These are phyloP conservation scores for Metopolophium dirhodum DNA, from an alignment of 1,140 invertebrate species.

Conservation along the genomic window DNA sequence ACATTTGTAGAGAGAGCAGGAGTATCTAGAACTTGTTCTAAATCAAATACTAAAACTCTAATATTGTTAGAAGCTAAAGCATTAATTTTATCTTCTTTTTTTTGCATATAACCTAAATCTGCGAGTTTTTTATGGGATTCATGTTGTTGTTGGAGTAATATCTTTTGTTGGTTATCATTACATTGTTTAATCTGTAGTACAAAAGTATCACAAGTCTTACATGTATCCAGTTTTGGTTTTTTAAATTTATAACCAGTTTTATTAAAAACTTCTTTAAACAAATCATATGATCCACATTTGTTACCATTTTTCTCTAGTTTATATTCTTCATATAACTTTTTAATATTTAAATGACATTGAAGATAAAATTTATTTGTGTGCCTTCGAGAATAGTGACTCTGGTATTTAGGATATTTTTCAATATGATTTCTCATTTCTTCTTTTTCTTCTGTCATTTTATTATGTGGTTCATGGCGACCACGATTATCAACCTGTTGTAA, in stretches of 20 bases:
- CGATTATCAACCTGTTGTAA: too few species aligned
- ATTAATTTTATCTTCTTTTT: conserved; percentile 1
- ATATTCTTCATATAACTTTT: conserved; percentile 42
- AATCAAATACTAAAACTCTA: conserved; percentile 54
- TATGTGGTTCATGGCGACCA: too few species aligned
- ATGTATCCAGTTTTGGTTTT: too few species aligned
- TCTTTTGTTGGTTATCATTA: too few species aligned
- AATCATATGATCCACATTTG: not conserved
- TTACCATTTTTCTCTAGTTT: not conserved
- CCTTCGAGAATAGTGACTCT: too few species aligned
- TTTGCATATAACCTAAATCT: not conserved
- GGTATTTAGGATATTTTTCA: too few species aligned
- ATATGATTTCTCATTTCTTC: too few species aligned
- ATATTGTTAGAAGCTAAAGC: not conserved
- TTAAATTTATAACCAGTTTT: conserved; percentile 30
- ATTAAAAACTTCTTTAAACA: conserved; percentile 20
- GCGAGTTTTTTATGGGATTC: too few species aligned
- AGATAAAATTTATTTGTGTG: too few species aligned
- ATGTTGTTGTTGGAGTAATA: too few species aligned
- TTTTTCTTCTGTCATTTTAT: too few species aligned
- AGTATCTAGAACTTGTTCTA: conserved; percentile 57
- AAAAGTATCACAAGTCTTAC: conserved; percentile 30
- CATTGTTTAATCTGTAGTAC: too few species aligned
- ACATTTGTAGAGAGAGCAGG: conserved; percentile 48
- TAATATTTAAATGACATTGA: conserved; percentile 19